Conservation (phyloP, 1,140 invertebrate species). For the Drosophila seguyi region DNA sequence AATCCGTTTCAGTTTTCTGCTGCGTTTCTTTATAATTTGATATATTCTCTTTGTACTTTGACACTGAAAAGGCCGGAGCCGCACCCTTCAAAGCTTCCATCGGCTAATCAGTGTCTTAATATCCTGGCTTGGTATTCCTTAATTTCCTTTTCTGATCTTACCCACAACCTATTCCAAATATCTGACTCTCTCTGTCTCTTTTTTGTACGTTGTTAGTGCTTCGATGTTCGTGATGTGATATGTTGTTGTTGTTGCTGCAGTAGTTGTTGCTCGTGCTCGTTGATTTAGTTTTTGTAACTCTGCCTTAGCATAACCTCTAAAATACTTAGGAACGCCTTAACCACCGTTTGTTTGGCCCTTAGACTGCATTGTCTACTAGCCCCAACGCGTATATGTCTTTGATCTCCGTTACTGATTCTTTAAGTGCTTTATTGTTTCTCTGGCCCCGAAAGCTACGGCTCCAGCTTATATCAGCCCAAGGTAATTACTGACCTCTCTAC, state of each 20-base stretch:
- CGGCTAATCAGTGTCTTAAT: constrained; percentile 31
- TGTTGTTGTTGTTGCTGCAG: constrained; percentile 21
- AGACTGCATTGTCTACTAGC: constrained; percentile 10
- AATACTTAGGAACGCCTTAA: constrained; percentile 20
- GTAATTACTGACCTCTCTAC: constrained; percentile 8
- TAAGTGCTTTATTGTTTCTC: constrained; percentile 46
- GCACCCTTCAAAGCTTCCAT: background rate
- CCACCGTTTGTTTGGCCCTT: constrained; percentile 3
- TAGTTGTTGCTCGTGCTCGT: constrained; percentile 54
- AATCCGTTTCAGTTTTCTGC: constrained; percentile 33
- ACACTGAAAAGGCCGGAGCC: constrained; percentile 13
- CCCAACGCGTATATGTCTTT: constrained; percentile 12
- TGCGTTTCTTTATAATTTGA: constrained; percentile 46
- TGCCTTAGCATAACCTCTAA: constrained; percentile 34
- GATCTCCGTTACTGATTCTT: constrained; percentile 46
- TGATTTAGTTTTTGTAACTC: constrained; percentile 37
- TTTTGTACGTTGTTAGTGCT: constrained; percentile 20
- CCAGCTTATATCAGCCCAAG: background rate
- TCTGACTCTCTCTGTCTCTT: constrained; percentile 1
- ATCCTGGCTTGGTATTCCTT: constrained; percentile 33
- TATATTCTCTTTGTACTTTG: constrained; percentile 12
- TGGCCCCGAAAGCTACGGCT: constrained; percentile 6
- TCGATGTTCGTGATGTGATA: constrained; percentile 24
- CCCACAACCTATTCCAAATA: constrained; percentile 2
- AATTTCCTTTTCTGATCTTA: constrained; percentile 13